Percentiles rank a stretch among this genome's conserved stretches.
These are phyloP conservation scores for Diachasmimorpha longicaudata DNA, from an alignment of 1,140 invertebrate genomes.

Conservation along the genomic window DNA sequence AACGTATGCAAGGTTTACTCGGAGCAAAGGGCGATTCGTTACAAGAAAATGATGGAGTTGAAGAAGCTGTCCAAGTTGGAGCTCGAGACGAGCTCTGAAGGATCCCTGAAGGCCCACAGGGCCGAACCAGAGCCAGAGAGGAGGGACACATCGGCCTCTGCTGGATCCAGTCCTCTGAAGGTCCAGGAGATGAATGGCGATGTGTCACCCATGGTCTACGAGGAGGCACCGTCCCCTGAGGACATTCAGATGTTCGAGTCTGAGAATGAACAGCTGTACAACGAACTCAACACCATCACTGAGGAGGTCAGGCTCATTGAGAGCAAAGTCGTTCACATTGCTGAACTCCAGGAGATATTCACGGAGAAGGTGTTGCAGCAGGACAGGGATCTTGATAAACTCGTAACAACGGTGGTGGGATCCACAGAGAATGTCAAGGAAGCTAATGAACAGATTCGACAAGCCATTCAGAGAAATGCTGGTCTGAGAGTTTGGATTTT, in stretches of 20 bases:
- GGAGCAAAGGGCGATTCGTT: conserved; percentile 84
- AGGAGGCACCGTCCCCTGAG: conserved; percentile 78
- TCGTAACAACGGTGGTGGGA: conserved; percentile 85
- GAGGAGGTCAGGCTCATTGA: conserved; percentile 87
- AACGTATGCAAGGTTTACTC: conserved; percentile 86
- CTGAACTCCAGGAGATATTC: conserved; percentile 95
- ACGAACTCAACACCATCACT: conserved; percentile 80
- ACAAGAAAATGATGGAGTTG: conserved; percentile 82
- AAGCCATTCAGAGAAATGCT: conserved; percentile 96
- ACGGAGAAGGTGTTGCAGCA: conserved; percentile 97
- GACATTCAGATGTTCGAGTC: conserved; percentile 90
- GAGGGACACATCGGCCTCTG: conserved; percentile 40
- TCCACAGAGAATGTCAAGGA: conserved; percentile 95
- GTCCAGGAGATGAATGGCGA: conserved; percentile 56
- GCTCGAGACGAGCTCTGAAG: conserved; percentile 48
- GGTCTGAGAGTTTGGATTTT: conserved; percentile 91
- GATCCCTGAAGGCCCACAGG: not conserved
- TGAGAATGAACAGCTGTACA: conserved; percentile 82
- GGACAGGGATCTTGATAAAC: conserved; percentile 90
- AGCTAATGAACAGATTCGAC: conserved; percentile 95
- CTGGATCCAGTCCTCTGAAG: conserved; percentile 47
- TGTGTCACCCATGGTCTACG: conserved; percentile 50
- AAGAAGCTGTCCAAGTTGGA: conserved; percentile 79
- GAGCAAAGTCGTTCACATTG: conserved; percentile 93
- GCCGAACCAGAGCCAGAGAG: conserved; percentile 46